phyloP scores from a whole-genome alignment of 2,113 vertebrate genomes.

The Formicarius rufipectus region DNA sequence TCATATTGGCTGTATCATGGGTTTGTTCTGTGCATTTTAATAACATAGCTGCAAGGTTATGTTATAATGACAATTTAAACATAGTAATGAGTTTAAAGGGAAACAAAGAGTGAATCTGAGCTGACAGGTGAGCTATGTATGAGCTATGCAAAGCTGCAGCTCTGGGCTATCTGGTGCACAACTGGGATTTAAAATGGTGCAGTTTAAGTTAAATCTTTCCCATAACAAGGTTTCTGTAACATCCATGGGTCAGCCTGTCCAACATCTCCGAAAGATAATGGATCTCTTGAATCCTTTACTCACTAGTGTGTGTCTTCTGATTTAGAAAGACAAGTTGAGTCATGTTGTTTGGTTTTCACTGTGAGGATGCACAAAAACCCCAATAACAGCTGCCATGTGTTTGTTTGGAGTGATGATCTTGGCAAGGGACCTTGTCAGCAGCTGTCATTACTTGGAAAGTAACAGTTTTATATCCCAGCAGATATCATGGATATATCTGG shows the following conservation, averaged over 20 bases:
- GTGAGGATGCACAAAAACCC: not conserved
- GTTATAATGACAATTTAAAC: not conserved
- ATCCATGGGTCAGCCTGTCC: not conserved
- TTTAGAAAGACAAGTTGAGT: not conserved
- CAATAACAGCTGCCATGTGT: not conserved
- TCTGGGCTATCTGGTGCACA: not conserved
- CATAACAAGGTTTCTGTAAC: not conserved
- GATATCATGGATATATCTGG: not conserved
- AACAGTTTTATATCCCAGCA: not conserved
- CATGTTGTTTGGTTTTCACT: not conserved
- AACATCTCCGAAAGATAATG: not conserved
- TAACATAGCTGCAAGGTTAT: not conserved
- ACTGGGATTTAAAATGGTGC: not conserved
- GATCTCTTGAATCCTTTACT: not conserved
- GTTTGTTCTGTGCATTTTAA: not conserved
- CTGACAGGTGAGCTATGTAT: not conserved
- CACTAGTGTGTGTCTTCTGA: not conserved
- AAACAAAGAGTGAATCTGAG: not conserved
- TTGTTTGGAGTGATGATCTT: not conserved
- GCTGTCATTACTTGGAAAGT: not conserved
- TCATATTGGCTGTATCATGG: not conserved
- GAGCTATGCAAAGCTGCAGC: not conserved
- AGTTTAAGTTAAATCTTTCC: not conserved
- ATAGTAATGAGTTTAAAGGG: not conserved
- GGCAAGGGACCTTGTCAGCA: not conserved